Conservation (phyloP, 1,140 invertebrate species). For the Drosophila orena region DNA sequence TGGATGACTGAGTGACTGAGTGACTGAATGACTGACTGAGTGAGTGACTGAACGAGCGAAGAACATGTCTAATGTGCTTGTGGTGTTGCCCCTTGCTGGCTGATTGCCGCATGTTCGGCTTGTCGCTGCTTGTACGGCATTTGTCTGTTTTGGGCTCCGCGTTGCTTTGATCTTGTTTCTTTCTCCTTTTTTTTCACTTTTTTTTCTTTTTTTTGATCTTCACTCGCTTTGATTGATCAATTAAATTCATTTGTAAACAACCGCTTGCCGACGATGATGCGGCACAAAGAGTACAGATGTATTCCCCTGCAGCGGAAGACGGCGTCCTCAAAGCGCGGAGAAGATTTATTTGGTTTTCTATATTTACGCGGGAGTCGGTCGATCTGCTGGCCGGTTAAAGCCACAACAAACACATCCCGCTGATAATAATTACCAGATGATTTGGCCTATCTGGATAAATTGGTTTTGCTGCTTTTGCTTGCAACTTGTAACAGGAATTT, state of each 20-base stretch:
- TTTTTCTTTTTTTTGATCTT: conserved; percentile 67
- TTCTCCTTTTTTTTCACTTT: conserved; percentile 4
- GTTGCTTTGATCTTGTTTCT: conserved; percentile 74
- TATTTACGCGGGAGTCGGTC: conserved; percentile 33
- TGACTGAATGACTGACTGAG: conserved; percentile 37
- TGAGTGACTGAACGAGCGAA: conserved; percentile 60
- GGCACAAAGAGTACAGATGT: conserved; percentile 32
- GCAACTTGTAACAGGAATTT: conserved; percentile 4
- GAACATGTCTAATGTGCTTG: conserved; percentile 72
- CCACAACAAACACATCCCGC: conserved; percentile 40
- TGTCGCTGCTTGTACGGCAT: conserved; percentile 74
- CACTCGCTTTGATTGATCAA: conserved; percentile 83
- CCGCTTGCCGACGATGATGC: conserved; percentile 56
- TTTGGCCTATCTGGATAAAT: conserved; percentile 7
- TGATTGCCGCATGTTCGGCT: conserved; percentile 69
- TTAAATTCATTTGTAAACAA: conserved; percentile 84
- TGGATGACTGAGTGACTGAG: conserved; percentile 27
- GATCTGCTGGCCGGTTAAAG: conserved; percentile 10
- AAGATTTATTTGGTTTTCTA: conserved; percentile 53
- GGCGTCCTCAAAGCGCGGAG: conserved; percentile 43
- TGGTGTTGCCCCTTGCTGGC: conserved; percentile 26
- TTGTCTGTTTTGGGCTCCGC: conserved; percentile 76
- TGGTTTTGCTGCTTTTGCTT: conserved; percentile 1
- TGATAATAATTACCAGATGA: conserved; percentile 50
- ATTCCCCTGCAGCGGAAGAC: conserved; percentile 19